Conservation (phyloP, 2,888 invertebrate species). For the Oeneis ivallda region DNA sequence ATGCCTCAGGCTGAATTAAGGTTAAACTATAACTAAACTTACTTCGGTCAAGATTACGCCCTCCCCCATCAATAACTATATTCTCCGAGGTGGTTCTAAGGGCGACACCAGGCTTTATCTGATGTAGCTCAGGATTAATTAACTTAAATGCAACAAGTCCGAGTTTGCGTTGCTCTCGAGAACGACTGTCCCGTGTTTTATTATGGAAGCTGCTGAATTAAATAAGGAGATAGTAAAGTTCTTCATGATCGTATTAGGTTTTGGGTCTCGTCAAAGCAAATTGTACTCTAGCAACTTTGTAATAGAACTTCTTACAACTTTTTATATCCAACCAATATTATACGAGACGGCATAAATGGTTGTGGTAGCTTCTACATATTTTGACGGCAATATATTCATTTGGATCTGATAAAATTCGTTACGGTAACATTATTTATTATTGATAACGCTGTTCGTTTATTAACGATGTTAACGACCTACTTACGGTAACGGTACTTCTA, state of each 20-base stretch:
- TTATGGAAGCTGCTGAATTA: constrained; percentile 73
- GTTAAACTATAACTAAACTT: constrained; percentile 31
- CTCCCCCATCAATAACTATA: constrained; percentile 44
- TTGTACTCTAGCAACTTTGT: constrained; percentile 40
- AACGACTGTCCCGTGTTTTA: constrained; percentile 73
- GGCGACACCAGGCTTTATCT: constrained; percentile 63
- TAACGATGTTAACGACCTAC: not conserved
- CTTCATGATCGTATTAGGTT: constrained; percentile 52
- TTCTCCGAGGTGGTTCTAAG: constrained; percentile 55
- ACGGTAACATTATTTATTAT: constrained; percentile 3
- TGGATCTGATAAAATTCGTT: constrained; percentile 16
- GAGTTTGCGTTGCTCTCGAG: constrained; percentile 75
- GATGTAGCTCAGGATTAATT: constrained; percentile 75
- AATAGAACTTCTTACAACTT: constrained; percentile 33
- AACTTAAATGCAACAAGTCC: constrained; percentile 80
- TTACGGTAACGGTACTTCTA: too few relatives aligned
- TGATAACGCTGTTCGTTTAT: constrained; percentile 3
- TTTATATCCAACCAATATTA: constrained; percentile 31
- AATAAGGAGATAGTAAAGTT: constrained; percentile 58
- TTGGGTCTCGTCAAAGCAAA: constrained; percentile 43
- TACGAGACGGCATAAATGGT: constrained; percentile 33
- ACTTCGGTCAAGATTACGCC: constrained; percentile 38
- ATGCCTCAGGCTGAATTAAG: constrained; percentile 9
- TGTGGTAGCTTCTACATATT: constrained; percentile 29
- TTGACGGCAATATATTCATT: constrained; percentile 20